Evolutionary conservation across 2,797 vertebrate species (phyloP).

Genomic region (Dermochelys coriacea): DNA sequence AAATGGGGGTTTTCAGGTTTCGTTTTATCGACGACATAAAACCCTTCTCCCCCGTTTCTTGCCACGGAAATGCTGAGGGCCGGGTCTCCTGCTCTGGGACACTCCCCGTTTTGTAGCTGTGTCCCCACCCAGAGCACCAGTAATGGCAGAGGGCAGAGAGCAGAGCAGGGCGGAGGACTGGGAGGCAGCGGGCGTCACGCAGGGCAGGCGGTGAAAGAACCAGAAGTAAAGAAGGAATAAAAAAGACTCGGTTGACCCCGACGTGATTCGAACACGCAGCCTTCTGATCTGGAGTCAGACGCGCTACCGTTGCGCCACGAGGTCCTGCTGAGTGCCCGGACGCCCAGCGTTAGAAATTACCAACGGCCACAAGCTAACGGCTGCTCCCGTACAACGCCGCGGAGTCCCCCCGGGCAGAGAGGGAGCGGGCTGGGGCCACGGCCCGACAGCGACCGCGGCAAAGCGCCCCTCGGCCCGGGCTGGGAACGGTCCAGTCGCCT

Average conservation of each 20-base stretch:
- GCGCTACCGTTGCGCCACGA: slow-evolving; percentile 83
- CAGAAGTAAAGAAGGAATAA: fast-evolving
- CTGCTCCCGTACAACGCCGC: fast-evolving
- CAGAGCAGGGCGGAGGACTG: too few species aligned
- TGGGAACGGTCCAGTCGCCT: not conserved
- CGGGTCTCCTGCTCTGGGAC: too few species aligned
- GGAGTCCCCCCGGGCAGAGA: not conserved
- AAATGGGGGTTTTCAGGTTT: not conserved
- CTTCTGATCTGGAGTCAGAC: slow-evolving; percentile 82
- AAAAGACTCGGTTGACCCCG: slow-evolving; percentile 34
- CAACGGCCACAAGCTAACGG: not conserved
- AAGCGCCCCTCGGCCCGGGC: too few species aligned
- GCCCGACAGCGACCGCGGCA: too few species aligned
- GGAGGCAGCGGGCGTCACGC: not conserved
- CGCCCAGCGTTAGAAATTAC: fast-evolving
- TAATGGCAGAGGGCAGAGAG: too few species aligned
- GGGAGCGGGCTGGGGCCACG: too few species aligned
- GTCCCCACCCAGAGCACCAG: too few species aligned
- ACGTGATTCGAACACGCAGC: slow-evolving; percentile 90
- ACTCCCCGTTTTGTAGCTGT: too few species aligned
- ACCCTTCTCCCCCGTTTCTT: not conserved
- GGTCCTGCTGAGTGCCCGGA: not conserved
- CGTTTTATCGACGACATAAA: not conserved
- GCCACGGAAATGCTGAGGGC: fast-evolving
- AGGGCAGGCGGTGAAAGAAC: fast-evolving